Evolutionary conservation across 2,888 invertebrate genomes (phyloP).

Genomic region (Parnassius apollo): DNA sequence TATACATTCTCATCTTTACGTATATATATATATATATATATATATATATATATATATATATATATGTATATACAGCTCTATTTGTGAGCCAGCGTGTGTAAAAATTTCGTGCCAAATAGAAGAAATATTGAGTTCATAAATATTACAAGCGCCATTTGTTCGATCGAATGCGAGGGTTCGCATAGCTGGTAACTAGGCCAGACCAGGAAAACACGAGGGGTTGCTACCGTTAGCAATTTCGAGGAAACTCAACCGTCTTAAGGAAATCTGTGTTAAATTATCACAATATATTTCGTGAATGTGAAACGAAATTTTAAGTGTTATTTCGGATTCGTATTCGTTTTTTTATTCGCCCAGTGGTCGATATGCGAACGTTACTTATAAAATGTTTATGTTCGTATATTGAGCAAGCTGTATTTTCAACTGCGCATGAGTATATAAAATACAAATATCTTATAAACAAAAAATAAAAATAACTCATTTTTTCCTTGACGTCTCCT

Average conservation of each 20-base stretch:
- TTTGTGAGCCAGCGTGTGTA: slow-evolving; percentile 15
- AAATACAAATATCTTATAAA: no score
- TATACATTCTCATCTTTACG: slow-evolving; percentile 14
- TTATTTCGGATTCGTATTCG: no score
- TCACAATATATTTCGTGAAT: neutral
- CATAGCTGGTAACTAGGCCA: slow-evolving; percentile 47
- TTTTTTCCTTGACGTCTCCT: no score
- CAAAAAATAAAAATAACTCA: no score
- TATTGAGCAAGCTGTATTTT: no score
- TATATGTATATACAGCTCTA: no score
- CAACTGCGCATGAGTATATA: no score
- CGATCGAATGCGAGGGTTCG: slow-evolving; percentile 56
- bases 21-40: no score
- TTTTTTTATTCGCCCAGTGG: no score
- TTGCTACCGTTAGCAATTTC: slow-evolving; percentile 15
- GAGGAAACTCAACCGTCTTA: slow-evolving; percentile 12
- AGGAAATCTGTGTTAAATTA: slow-evolving; percentile 8
- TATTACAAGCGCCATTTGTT: slow-evolving; percentile 73
- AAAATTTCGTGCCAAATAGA: slow-evolving; percentile 37
- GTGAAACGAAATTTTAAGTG: neutral
- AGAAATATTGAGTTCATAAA: slow-evolving; percentile 56
- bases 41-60: no score
- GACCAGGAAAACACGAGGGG: slow-evolving; percentile 44
- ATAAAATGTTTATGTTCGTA: no score
- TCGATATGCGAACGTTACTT: no score